These are phyloP conservation scores for Aleiodes leptofemur DNA, from an alignment of 2,888 invertebrate genomes.

Conservation along the genomic window DNA sequence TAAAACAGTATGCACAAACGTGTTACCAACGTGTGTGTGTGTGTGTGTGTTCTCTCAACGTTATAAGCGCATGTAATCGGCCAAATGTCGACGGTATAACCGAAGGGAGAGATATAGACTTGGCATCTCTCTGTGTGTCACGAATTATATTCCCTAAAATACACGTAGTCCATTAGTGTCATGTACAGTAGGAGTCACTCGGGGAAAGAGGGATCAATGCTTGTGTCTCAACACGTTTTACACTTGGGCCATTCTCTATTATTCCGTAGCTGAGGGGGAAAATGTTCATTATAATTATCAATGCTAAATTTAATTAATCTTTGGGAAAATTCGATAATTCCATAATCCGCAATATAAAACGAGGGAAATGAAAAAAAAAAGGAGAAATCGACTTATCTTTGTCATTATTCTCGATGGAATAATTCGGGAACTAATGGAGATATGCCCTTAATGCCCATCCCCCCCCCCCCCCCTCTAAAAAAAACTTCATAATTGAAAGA, in stretches of 20 bases:
- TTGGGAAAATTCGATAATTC: too few relatives aligned
- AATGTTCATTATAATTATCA: neutral
- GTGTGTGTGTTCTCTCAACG: conserved; percentile 38
- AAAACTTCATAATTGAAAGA: too few relatives aligned
- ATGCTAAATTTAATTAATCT: neutral
- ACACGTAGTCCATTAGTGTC: conserved; percentile 58
- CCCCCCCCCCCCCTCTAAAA: too few relatives aligned
- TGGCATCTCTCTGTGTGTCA: conserved; percentile 51
- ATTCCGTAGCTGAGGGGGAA: neutral
- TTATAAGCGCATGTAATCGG: conserved; percentile 51
- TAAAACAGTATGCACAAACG: conserved; percentile 28
- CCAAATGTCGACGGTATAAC: conserved; percentile 42
- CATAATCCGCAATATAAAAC: too few relatives aligned
- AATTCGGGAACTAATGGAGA: too few relatives aligned
- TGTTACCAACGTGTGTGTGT: conserved; percentile 29
- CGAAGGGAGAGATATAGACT: conserved; percentile 37
- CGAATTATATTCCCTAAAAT: conserved; percentile 58
- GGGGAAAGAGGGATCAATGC: conserved; percentile 45
- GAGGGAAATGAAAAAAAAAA: too few relatives aligned
- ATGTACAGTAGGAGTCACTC: conserved; percentile 57
- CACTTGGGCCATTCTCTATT: neutral
- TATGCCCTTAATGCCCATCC: too few relatives aligned
- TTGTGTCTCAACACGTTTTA: conserved; percentile 55
- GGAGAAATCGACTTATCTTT: too few relatives aligned
- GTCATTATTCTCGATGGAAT: too few relatives aligned